A percentile compares a stretch with the other conserved stretches of the same genome.
Evolutionary conservation across 2,888 invertebrate species (phyloP).

Genomic region (Baronia brevicornis): DNA sequence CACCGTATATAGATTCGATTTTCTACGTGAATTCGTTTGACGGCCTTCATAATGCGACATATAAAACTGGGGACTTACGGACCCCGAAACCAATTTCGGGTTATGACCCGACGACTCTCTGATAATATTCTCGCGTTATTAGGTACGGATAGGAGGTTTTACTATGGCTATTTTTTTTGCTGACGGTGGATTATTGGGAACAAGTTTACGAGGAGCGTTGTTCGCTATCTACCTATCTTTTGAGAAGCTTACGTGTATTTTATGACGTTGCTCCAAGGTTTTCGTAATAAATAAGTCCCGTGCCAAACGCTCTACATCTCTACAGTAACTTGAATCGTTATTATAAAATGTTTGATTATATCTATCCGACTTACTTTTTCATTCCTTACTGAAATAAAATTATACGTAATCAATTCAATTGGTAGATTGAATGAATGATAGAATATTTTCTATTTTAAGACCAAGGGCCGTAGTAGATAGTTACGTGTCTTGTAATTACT

Average conservation of each 20-base stretch:
- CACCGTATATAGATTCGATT: slow-evolving; percentile 77
- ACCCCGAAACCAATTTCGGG: slow-evolving; percentile 77
- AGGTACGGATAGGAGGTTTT: slow-evolving; percentile 76
- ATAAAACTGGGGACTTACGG: slow-evolving; percentile 76
- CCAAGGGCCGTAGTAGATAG: too few relatives aligned
- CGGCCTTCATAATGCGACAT: slow-evolving; percentile 77
- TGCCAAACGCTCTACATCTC: slow-evolving; percentile 1
- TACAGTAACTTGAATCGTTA: too few relatives aligned
- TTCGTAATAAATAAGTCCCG: slow-evolving; percentile 12
- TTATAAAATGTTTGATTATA: too few relatives aligned
- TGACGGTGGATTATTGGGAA: slow-evolving; percentile 69
- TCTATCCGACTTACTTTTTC: too few relatives aligned
- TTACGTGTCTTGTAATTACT: too few relatives aligned
- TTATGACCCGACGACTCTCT: slow-evolving; percentile 76
- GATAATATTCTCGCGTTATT: slow-evolving; percentile 76
- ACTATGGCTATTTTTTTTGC: slow-evolving; percentile 75
- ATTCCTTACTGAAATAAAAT: too few relatives aligned
- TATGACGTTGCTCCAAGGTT: slow-evolving; percentile 42
- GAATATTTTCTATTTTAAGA: too few relatives aligned
- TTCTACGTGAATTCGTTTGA: slow-evolving; percentile 78
- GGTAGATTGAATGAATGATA: too few relatives aligned
- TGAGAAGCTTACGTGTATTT: slow-evolving; percentile 55
- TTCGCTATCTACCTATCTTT: slow-evolving; percentile 25
- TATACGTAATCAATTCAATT: too few relatives aligned
- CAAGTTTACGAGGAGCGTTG: slow-evolving; percentile 59